Conservation (phyloP, 2,113 vertebrate genomes). For the Mobula hypostoma region DNA sequence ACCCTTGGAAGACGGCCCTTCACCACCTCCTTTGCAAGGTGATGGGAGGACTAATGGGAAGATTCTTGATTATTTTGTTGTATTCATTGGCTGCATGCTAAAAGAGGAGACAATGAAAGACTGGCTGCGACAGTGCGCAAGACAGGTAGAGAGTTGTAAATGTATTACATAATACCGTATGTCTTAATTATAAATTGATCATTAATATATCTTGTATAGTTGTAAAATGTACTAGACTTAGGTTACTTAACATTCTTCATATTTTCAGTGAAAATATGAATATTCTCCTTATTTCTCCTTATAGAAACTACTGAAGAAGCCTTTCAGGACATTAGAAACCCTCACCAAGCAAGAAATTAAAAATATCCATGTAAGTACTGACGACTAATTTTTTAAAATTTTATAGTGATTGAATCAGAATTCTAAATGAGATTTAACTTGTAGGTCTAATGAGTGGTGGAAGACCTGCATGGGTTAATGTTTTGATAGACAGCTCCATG, state of each 20-base stretch:
- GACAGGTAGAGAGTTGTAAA: constrained; percentile 63
- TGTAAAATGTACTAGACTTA: not conserved
- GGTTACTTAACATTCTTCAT: not conserved
- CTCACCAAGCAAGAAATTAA: constrained; percentile 82
- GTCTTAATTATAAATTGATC: not conserved
- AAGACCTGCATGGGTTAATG: not conserved
- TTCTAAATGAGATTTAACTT: not conserved
- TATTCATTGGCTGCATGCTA: constrained; percentile 78
- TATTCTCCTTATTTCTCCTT: constrained; percentile 38
- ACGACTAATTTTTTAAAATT: not conserved
- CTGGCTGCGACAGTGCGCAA: constrained; percentile 83
- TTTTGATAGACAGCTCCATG: not conserved
- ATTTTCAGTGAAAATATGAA: not conserved
- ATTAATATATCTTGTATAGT: not conserved
- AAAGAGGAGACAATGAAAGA: constrained; percentile 80
- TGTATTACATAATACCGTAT: not conserved
- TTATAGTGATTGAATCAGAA: not conserved
- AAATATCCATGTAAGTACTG: constrained; percentile 76
- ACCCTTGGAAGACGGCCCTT: constrained; percentile 55
- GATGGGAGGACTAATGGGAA: constrained; percentile 42
- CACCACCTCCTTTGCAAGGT: constrained; percentile 51
- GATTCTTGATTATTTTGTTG: constrained; percentile 65
- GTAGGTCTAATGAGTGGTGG: not conserved
- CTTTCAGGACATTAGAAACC: constrained; percentile 71
- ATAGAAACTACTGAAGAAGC: constrained; percentile 75